Evolutionary conservation across 2,797 vertebrate genomes (phyloP).

Genomic region (Myotis pilosus): DNA sequence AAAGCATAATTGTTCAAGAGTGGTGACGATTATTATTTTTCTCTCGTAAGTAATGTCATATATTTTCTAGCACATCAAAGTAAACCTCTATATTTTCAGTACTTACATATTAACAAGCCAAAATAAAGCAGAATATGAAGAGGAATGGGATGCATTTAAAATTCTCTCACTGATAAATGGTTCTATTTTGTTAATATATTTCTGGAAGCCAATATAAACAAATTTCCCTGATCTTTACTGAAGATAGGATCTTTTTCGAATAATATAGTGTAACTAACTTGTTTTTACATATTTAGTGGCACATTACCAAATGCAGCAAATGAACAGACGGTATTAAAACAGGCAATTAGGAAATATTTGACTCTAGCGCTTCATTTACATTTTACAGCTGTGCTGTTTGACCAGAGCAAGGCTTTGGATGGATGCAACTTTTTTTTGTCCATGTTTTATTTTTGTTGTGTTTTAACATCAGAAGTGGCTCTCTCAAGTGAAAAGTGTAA

Average conservation of each 20-base stretch:
- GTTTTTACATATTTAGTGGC: background rate
- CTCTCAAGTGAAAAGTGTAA: conserved; percentile 48
- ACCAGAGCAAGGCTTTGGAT: background rate
- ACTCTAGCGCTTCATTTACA: background rate
- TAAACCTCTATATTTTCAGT: background rate
- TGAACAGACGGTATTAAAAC: background rate
- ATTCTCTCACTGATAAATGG: background rate
- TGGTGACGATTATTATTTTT: background rate
- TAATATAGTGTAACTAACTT: background rate
- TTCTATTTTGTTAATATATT: conserved; percentile 2
- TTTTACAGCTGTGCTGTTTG: background rate
- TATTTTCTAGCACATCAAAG: background rate
- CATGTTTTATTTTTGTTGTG: conserved; percentile 57
- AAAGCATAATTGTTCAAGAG: background rate
- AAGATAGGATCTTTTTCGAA: background rate
- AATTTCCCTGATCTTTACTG: background rate
- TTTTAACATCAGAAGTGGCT: conserved; percentile 41
- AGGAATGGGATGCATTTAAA: background rate
- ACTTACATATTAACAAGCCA: background rate
- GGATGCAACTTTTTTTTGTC: conserved; percentile 8
- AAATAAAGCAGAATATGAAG: background rate
- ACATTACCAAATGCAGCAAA: background rate
- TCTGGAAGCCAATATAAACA: conserved; percentile 16
- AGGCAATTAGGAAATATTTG: conserved; percentile 23
- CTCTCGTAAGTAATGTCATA: background rate